Evolutionary conservation across 2,888 invertebrate genomes (phyloP), one percentile per base, ranked within the genome.

Genomic region (Lagria hirta): DNA sequence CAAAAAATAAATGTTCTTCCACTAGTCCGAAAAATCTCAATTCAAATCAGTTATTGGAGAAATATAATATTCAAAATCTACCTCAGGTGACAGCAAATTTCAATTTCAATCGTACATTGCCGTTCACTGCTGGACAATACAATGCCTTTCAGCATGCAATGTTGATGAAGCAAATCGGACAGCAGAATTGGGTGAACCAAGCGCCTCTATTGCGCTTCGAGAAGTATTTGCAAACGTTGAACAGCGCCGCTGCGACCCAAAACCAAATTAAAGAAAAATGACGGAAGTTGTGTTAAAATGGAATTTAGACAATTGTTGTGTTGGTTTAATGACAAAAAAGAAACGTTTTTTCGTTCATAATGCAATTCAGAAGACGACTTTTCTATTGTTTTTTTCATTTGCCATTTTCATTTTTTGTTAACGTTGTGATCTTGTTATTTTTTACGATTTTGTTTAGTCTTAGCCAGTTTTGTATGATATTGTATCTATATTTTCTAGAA

Each of bases 11-110:
- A 16, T 13, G 30, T 14, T 15, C 7, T 27, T 24, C 15, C 36
- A 43, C 44, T 4, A 37, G 41, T 22, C 27, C 52, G 12, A 47
- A 42, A 16, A 48, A 43, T 13, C 18, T 66, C 8, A 65, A 51
- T 49, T 61, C 70, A 2, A 70, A 68, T 42, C 66, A 71, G 42
- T 55, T 72, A 10, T 43, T 70, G 48, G 71, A 72, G 51, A 69
- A 69, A 51, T 72, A 70, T 55, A 71, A 72, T 43, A 68, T 72
- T 15, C 70, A 70, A 45, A 72, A 71, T 55, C 51, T 72, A 52
- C 70, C 71, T 1, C 71, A 72, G 42, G 41, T 72, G 29, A 66
- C 69, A 16, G 71, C 71, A 4, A 70, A 61, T 51, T 63, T 71
- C 36, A 70, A 71, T 48, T 64, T 68, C 47, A 65, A 67, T 35